Evolutionary conservation across 2,888 invertebrate genomes (phyloP).

Genomic region (Pristionchus arcanus): DNA sequence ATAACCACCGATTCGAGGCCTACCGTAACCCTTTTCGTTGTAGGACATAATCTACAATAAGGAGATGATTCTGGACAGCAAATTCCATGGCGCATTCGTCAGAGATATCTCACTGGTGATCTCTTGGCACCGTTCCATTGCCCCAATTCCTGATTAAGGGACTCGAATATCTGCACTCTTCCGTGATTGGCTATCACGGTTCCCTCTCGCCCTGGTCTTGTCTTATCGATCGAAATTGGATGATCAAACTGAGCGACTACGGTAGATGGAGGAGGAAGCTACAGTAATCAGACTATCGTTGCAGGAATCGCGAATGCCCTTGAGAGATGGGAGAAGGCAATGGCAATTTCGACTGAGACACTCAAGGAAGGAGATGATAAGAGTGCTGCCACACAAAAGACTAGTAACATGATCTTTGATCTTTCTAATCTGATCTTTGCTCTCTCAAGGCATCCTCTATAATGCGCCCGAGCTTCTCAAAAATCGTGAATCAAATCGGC

Average conservation of each 20-base stretch:
- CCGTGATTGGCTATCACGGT: conserved; percentile 76
- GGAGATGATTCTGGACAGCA: conserved; percentile 95
- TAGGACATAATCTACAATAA: conserved; percentile 97
- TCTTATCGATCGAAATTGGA: conserved; percentile 78
- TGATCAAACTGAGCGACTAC: conserved; percentile 77
- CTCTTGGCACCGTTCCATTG: neutral
- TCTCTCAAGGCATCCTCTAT: conserved; percentile 67
- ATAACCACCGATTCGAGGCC: too few species aligned
- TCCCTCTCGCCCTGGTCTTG: conserved; percentile 76
- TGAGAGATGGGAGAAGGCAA: conserved; percentile 76
- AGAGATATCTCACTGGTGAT: conserved; percentile 96
- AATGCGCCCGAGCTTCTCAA: conserved; percentile 73
- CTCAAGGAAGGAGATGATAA: conserved; percentile 75
- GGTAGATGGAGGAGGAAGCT: conserved; percentile 58
- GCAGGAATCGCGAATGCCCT: conserved; percentile 75
- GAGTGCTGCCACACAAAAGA: conserved; percentile 71
- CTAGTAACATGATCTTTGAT: conserved; percentile 61
- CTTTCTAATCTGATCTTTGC: neutral
- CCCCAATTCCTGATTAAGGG: conserved; percentile 62
- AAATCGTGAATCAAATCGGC: conserved; percentile 71
- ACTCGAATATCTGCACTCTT: conserved; percentile 76
- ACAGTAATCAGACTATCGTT: neutral
- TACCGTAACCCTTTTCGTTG: conserved; percentile 44
- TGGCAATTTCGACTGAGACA: conserved; percentile 70
- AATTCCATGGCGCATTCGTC: conserved; percentile 96